These are phyloP conservation scores for Nycticebus coucang DNA, from an alignment of 2,113 vertebrate species.

Conservation along the genomic window DNA sequence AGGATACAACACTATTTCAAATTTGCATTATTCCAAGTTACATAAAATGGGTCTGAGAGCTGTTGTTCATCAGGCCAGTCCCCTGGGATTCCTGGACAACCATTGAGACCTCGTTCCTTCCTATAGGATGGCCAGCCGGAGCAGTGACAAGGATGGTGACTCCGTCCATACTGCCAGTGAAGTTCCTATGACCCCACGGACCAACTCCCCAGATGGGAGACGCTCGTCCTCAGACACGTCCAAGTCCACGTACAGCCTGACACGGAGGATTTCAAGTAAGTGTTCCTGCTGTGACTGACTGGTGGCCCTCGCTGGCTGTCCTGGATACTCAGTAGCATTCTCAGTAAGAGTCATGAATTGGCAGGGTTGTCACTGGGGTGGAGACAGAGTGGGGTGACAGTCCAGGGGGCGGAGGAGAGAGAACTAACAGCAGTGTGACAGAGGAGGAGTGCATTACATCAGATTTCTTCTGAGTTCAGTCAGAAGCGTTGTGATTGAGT, in stretches of 20 bases:
- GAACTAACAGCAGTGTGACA: no score
- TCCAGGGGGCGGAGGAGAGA: neutral
- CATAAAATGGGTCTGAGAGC: neutral
- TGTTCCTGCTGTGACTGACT: neutral
- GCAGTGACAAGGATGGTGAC: constrained; percentile 87
- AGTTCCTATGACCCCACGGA: constrained; percentile 84
- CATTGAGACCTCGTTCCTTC: neutral
- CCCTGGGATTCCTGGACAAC: neutral
- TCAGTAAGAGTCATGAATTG: neutral
- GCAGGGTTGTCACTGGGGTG: neutral
- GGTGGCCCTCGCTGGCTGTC: neutral
- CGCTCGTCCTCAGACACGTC: constrained; percentile 87
- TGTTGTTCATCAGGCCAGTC: rapidly evolving
- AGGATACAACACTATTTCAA: neutral
- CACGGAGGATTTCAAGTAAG: constrained; percentile 91
- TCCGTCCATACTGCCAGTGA: constrained; percentile 84
- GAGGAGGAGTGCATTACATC: neutral
- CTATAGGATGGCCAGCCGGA: constrained; percentile 88
- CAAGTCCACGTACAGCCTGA: constrained; percentile 90
- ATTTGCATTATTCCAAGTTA: neutral
- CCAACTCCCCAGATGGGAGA: constrained; percentile 85
- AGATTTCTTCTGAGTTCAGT: neutral
- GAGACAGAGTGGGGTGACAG: neutral
- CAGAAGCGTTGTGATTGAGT: neutral
- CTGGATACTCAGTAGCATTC: neutral